These are phyloP conservation scores for Pseudomyrmex concolor DNA, from an alignment of 1,140 invertebrate genomes.

Conservation along the genomic window DNA sequence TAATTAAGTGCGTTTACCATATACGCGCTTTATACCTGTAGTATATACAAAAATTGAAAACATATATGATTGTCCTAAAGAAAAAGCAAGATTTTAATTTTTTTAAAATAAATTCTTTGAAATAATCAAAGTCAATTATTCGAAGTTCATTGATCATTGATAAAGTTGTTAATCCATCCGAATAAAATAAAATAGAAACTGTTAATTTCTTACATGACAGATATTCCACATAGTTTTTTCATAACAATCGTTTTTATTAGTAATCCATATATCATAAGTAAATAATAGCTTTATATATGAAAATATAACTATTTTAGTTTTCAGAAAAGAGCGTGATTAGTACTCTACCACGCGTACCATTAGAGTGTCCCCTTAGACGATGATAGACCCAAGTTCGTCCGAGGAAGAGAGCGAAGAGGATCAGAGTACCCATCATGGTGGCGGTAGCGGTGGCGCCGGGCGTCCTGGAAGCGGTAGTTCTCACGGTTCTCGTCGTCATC, in stretches of 20 bases:
- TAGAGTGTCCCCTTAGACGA: constrained; percentile 79
- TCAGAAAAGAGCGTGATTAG: constrained; percentile 15
- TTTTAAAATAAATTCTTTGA: too few species aligned
- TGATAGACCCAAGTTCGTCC: constrained; percentile 96
- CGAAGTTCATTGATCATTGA: too few species aligned
- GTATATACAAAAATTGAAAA: too few species aligned
- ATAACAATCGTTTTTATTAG: not conserved
- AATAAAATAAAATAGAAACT: too few species aligned
- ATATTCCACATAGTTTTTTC: not conserved
- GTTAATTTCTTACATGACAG: too few species aligned
- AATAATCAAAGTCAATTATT: not conserved
- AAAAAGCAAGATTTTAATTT: too few species aligned
- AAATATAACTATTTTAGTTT: constrained; percentile 20
- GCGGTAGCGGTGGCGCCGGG: constrained; percentile 74
- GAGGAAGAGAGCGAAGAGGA: constrained; percentile 95
- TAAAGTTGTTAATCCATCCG: too few species aligned
- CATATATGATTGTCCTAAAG: too few species aligned
- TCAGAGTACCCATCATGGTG: constrained; percentile 86
- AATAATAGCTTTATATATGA: not conserved
- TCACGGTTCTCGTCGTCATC: constrained; percentile 82
- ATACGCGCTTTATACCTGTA: too few species aligned
- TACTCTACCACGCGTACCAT: constrained; percentile 5
- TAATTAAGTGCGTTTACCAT: too few species aligned
- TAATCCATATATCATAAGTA: not conserved
- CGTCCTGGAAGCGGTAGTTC: constrained; percentile 81